Conservation (phyloP, 2,113 vertebrate genomes). For the Cyprinodon brontotheroides region DNA sequence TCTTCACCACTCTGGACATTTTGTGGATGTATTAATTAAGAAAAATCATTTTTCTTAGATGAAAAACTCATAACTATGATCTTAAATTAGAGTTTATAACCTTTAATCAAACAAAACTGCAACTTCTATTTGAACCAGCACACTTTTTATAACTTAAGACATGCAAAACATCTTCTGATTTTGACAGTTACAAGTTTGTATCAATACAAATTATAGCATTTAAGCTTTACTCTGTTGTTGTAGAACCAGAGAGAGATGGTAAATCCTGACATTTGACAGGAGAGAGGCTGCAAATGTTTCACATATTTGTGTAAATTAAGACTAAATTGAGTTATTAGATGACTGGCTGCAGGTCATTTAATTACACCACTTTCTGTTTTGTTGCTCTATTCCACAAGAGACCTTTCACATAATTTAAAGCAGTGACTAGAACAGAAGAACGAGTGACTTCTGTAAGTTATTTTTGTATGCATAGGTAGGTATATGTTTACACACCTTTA, state of each 20-base stretch:
- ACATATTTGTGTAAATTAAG: neutral
- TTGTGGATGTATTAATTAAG: too few relatives aligned
- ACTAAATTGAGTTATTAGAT: neutral
- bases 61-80: too few relatives aligned
- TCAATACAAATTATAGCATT: neutral
- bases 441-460: neutral
- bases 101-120: neutral
- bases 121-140: neutral
- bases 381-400: neutral
- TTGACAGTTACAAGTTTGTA: neutral
- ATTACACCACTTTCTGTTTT: neutral
- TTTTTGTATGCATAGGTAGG: neutral
- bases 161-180: neutral
- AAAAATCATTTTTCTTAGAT: too few relatives aligned
- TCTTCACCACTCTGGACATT: too few relatives aligned
- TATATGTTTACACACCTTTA: too few relatives aligned
- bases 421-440: constrained; percentile 1
- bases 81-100: too few relatives aligned
- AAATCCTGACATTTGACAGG: neutral
- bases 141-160: too few relatives aligned
- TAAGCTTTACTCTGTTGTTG: neutral
- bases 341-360: neutral
- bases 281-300: neutral
- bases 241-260: neutral
- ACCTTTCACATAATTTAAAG: neutral